Evolutionary conservation across 2,888 invertebrate genomes (phyloP).

Genomic region (Hydropsyche betteni): DNA sequence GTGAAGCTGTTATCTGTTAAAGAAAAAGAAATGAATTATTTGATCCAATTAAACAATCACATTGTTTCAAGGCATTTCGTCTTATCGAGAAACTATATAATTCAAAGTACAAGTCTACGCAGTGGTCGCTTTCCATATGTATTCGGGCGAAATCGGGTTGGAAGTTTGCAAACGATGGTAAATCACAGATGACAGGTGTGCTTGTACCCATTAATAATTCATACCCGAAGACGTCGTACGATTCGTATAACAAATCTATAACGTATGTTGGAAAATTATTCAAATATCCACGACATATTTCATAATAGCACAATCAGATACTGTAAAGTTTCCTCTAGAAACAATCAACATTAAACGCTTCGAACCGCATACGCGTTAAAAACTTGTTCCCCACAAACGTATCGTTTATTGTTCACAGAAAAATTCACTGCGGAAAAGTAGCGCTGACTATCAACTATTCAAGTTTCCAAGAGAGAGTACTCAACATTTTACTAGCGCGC

Average conservation of each 20-base stretch:
- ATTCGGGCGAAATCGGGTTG: no score
- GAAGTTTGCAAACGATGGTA: slow-evolving; percentile 11
- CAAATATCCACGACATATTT: no score
- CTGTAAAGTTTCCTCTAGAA: not conserved
- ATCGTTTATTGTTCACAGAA: not conserved
- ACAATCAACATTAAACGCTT: no score
- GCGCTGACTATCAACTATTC: not conserved
- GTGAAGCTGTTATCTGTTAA: slow-evolving; percentile 82
- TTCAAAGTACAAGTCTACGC: no score
- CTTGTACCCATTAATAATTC: slow-evolving; percentile 47
- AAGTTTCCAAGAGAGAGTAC: not conserved
- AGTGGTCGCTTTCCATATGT: no score
- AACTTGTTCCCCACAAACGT: no score
- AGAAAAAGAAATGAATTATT: slow-evolving; percentile 54
- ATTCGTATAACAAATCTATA: slow-evolving; percentile 47
- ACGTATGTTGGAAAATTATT: no score
- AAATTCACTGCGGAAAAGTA: not conserved
- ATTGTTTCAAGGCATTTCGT: not conserved
- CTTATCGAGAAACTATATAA: no score
- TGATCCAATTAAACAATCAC: not conserved
- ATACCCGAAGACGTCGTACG: slow-evolving; percentile 44
- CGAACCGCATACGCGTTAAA: no score
- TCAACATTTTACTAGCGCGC: not conserved
- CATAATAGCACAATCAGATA: not conserved
- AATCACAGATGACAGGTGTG: slow-evolving; percentile 37